A percentile compares a stretch with the other conserved stretches of the same genome.
These are phyloP conservation scores for Crocuta crocuta DNA, from an alignment of 2,113 vertebrate genomes.

Conservation along the genomic window DNA sequence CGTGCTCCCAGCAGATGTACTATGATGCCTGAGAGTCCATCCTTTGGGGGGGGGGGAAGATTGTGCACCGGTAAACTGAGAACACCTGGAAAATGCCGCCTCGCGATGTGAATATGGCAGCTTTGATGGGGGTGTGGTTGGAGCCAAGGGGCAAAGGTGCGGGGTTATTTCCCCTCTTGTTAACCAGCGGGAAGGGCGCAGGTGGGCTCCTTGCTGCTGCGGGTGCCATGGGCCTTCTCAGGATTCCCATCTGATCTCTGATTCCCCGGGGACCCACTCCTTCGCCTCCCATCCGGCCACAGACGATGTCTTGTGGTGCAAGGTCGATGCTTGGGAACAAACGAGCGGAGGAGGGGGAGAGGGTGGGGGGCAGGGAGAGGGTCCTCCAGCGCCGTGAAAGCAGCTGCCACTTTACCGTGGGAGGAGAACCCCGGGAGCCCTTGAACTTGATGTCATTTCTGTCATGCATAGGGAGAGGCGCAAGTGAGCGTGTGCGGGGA, in stretches of 20 bases:
- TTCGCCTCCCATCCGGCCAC: constrained; percentile 62
- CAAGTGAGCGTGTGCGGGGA: not conserved
- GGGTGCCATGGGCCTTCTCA: not conserved
- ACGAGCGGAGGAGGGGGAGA: not conserved
- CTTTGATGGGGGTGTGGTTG: not conserved
- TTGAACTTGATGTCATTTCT: constrained; percentile 72
- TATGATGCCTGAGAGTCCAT: not conserved
- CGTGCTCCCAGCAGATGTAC: not conserved
- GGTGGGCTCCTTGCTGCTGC: not conserved
- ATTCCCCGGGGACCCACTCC: constrained; percentile 53
- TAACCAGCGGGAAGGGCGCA: not conserved
- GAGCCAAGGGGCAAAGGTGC: not conserved
- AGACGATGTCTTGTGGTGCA: constrained; percentile 58
- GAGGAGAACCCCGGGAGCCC: constrained; percentile 59
- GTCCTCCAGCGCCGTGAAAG: not conserved
- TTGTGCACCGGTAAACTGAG: not conserved
- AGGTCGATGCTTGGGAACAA: constrained; percentile 52
- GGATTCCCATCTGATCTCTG: constrained; percentile 35
- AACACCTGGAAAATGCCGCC: not conserved
- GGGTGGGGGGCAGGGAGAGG: not conserved
- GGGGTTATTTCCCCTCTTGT: not conserved
- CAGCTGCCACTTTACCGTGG: constrained; percentile 62
- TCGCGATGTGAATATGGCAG: rapidly evolving
- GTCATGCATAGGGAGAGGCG: constrained; percentile 38
- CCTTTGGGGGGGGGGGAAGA: not conserved